phyloP scores from a whole-genome alignment of 2,888 invertebrate genomes.

The Chymomyza fuscimana region DNA sequence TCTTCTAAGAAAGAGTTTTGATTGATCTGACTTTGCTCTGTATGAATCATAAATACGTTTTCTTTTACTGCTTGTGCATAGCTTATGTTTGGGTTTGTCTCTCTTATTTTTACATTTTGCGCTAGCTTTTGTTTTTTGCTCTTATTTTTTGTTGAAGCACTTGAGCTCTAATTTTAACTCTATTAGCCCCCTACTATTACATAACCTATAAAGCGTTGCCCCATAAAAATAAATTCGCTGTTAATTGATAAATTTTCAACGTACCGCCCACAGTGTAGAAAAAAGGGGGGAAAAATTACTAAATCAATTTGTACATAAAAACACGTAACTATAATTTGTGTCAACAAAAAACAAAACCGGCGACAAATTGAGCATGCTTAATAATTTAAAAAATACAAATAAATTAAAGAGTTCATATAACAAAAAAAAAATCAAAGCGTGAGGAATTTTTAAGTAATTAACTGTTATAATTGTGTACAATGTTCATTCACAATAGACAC shows the following conservation, averaged over 20 bases:
- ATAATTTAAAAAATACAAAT: not conserved
- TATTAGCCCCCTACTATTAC: not conserved
- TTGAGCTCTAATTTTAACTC: no score
- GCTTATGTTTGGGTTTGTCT: no score
- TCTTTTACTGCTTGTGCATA: no score
- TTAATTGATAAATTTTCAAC: not conserved
- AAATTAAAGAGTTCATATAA: constrained; percentile 7
- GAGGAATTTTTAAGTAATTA: constrained; percentile 11
- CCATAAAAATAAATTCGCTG: not conserved
- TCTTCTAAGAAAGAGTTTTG: no score
- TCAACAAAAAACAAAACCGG: constrained; percentile 7
- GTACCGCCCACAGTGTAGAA: not conserved
- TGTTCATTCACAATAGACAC: not conserved
- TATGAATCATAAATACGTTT: no score
- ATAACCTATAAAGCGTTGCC: not conserved
- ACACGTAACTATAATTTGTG: constrained; percentile 34
- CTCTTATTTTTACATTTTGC: no score
- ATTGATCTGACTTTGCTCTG: no score
- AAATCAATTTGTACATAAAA: constrained; percentile 36
- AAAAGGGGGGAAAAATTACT: not conserved
- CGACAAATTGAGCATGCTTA: constrained; percentile 18
- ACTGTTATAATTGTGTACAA: not conserved
- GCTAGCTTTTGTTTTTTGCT: no score
- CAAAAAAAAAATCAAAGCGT: constrained; percentile 8
- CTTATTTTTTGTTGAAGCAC: no score